Evolutionary conservation across 1,140 invertebrate species (phyloP).

Genomic region (Pogonomyrmex barbatus): DNA sequence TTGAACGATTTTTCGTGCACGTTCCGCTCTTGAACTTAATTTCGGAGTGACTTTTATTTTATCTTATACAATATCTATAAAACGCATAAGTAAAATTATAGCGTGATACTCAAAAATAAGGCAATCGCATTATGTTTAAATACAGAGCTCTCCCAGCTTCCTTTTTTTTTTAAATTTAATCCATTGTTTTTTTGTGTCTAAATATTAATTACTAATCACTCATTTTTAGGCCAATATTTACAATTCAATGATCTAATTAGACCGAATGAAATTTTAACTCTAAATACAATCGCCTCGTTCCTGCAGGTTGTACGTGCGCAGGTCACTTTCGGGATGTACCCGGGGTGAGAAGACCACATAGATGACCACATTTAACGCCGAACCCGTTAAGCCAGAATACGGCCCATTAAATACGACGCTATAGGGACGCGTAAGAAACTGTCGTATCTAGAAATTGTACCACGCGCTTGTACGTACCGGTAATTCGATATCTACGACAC

Average conservation of each 20-base stretch:
- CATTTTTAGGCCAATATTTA: background rate
- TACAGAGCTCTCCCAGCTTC: too few relatives aligned
- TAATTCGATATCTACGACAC: slow-evolving; percentile 29
- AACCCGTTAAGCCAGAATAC: background rate
- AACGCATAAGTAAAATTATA: too few relatives aligned
- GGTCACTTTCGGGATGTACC: background rate
- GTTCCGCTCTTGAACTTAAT: too few relatives aligned
- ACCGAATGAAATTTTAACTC: background rate
- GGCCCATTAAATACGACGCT: slow-evolving; percentile 5
- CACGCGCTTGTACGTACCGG: background rate
- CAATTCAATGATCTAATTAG: background rate
- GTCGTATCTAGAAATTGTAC: slow-evolving; percentile 14
- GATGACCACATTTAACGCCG: slow-evolving; percentile 19
- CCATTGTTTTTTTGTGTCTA: background rate
- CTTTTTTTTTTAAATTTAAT: too few relatives aligned
- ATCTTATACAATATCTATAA: too few relatives aligned
- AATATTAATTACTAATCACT: background rate
- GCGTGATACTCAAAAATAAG: too few relatives aligned
- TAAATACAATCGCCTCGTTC: background rate
- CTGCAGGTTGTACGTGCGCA: background rate
- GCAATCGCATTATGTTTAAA: too few relatives aligned
- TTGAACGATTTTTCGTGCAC: too few relatives aligned
- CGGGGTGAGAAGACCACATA: background rate
- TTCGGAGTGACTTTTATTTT: too few relatives aligned
- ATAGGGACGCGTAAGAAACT: slow-evolving; percentile 20